Evolutionary conservation across 2,888 invertebrate genomes (phyloP).

Genomic region (Platypus cylindrus): DNA sequence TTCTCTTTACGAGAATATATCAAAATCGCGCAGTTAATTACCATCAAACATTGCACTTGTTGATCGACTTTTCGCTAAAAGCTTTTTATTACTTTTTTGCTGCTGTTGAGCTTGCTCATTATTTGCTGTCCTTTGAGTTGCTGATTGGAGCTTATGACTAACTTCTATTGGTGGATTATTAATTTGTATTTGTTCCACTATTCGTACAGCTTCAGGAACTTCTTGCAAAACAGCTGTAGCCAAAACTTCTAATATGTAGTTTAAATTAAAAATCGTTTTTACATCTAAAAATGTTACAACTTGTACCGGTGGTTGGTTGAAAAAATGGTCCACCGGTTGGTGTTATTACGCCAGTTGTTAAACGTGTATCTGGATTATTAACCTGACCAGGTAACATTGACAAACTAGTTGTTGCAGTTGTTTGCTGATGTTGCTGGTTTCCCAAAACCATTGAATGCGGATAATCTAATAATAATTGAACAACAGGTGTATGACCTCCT

Average conservation of each 20-base stretch:
- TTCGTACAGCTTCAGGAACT: conserved; percentile 46
- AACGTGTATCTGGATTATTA: conserved; percentile 30
- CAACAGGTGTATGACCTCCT: conserved; percentile 93
- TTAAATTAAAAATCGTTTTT: neutral
- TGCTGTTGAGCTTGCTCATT: conserved; percentile 13
- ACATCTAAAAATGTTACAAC: neutral
- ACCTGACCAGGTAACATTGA: conserved; percentile 31
- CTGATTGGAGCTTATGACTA: conserved; percentile 25
- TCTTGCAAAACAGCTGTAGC: conserved; percentile 39
- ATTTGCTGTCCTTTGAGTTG: conserved; percentile 11
- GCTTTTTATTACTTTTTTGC: conserved; percentile 33
- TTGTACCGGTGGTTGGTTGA: conserved; percentile 23
- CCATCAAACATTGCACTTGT: conserved; percentile 37
- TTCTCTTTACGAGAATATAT: neutral
- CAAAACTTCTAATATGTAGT: neutral
- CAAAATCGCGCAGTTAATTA: neutral
- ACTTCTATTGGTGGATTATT: conserved; percentile 24
- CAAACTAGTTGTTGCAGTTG: conserved; percentile 30
- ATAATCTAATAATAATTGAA: conserved; percentile 88
- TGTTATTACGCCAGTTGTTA: conserved; percentile 24
- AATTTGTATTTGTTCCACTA: conserved; percentile 39
- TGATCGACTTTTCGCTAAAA: conserved; percentile 41
- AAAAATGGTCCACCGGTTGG: conserved; percentile 34
- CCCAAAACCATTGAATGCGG: conserved; percentile 75
- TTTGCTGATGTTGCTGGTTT: conserved; percentile 35